Base-by-base conservation (phyloP, 1,140 invertebrate species). In the Heterodera carotae region DNA sequence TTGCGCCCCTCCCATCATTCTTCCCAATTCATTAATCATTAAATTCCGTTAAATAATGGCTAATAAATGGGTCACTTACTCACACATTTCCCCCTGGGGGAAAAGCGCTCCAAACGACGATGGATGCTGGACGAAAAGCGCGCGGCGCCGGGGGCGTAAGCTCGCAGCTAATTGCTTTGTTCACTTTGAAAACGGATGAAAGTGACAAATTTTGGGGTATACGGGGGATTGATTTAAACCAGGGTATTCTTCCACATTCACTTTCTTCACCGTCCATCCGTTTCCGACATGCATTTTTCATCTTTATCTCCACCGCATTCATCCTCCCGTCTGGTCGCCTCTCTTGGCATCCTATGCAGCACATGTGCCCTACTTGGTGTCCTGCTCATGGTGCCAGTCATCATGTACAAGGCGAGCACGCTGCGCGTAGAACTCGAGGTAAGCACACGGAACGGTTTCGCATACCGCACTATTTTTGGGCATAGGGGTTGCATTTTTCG, bases 381-480 rank as follows among this genome's bases (percentile, higher is more conserved):
- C 25, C 10, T 76, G 27, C 29, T 74, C 36, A 27, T 76, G 6
- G 73, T 76, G 22, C 75, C 75, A 18, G 15, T 76, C 10, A 76
- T 76, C n/a, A 2, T 76, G 75, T 29, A 69, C 3, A 34, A 76
- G 25, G 36, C 75, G n/a, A 76, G 76, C 62, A 53, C 29, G 7
- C 10, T 76, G 31, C 53, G 29, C 22, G 22, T 6, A 15, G 62
- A 76, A 12, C 10, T 76, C 31, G 75, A 76, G 34, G 66, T 36
- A 25, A 62, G n/a, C n/a, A n/a, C n/a, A n/a, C n/a, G n/a, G n/a
- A n/a, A n/a, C n/a, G n/a, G n/a, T n/a, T n/a, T n/a, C n/a, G n/a
- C n/a, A n/a, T n/a, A n/a, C n/a, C n/a, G n/a, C n/a, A n/a, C n/a
- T n/a, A n/a, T n/a, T n/a, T n/a, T n/a, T n/a, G n/a, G n/a, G n/a